Percentiles rank a stretch among this genome's conserved stretches.
phyloP scores from a whole-genome alignment of 2,888 invertebrate species.

The Acanthopleura granulata region DNA sequence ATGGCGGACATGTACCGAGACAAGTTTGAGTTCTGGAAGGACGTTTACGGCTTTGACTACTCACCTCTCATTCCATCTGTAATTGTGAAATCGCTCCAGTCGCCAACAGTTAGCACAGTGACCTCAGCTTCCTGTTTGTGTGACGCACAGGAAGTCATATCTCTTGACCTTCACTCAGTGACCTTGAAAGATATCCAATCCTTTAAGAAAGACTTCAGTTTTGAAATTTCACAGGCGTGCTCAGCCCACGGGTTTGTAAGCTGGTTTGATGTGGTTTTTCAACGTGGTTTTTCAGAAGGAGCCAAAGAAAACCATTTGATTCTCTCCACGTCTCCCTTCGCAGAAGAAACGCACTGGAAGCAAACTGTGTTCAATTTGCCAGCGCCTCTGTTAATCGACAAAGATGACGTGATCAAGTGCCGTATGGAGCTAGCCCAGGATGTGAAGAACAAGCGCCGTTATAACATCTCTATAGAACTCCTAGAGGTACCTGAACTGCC shows the following conservation, averaged over 20 bases:
- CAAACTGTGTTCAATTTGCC: slow-evolving; percentile 91
- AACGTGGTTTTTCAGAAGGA: slow-evolving; percentile 9
- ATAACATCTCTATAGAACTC: slow-evolving; percentile 56
- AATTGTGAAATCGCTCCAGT: slow-evolving; percentile 40
- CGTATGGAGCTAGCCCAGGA: slow-evolving; percentile 49
- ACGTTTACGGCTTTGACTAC: slow-evolving; percentile 66
- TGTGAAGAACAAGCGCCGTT: slow-evolving; percentile 46
- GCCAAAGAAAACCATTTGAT: slow-evolving; percentile 70
- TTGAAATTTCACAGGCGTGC: slow-evolving; percentile 44
- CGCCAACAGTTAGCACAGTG: slow-evolving; percentile 51
- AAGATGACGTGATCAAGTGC: slow-evolving; percentile 72
- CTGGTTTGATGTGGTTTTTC: slow-evolving; percentile 67
- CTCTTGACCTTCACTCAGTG: slow-evolving; percentile 58
- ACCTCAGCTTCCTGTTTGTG: slow-evolving; percentile 48
- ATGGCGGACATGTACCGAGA: slow-evolving; percentile 56
- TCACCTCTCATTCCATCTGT: slow-evolving; percentile 49
- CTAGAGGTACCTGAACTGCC: slow-evolving; percentile 27
- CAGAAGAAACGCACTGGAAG: slow-evolving; percentile 90
- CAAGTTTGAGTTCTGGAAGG: slow-evolving; percentile 61
- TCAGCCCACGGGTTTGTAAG: slow-evolving; percentile 64
- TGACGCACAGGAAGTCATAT: slow-evolving; percentile 44
- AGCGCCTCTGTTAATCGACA: slow-evolving; percentile 79
- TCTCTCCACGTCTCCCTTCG: slow-evolving; percentile 85
- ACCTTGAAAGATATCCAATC: slow-evolving; percentile 47
- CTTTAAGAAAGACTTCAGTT: slow-evolving; percentile 44